These are phyloP conservation scores for Nymphalis urticae DNA, from an alignment of 2,888 invertebrate species.

Conservation along the genomic window DNA sequence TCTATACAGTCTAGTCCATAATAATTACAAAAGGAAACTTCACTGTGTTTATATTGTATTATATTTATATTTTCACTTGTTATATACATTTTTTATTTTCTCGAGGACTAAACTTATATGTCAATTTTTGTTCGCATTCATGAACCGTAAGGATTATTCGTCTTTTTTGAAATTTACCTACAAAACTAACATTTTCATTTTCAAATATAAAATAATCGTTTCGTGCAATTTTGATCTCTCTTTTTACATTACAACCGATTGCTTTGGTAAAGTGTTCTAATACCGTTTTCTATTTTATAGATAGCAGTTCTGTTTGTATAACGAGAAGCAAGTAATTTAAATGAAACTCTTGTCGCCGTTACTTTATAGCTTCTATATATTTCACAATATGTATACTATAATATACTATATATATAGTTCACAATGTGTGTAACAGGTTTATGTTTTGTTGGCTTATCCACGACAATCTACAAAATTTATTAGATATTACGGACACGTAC, in stretches of 20 bases:
- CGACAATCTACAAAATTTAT: constrained; percentile 3
- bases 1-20: too few relatives aligned
- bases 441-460: background rate
- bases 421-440: constrained; percentile 12
- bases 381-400: too few relatives aligned
- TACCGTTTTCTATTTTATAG: constrained; percentile 12
- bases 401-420: background rate
- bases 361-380: constrained; percentile 4
- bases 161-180: background rate
- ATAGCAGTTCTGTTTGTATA: constrained; percentile 12
- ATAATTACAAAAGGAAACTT: too few relatives aligned
- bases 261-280: constrained; percentile 2
- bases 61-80: too few relatives aligned
- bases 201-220: too few relatives aligned
- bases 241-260: background rate
- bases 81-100: too few relatives aligned
- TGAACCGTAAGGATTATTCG: too few relatives aligned
- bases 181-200: too few relatives aligned
- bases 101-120: too few relatives aligned
- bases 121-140: too few relatives aligned
- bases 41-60: too few relatives aligned
- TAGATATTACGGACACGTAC: background rate
- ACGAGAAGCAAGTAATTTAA: constrained; percentile 11
- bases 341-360: constrained; percentile 9
- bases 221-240: too few relatives aligned